phyloP scores from a whole-genome alignment of 2,888 invertebrate genomes.

The Schizaphis graminum region DNA sequence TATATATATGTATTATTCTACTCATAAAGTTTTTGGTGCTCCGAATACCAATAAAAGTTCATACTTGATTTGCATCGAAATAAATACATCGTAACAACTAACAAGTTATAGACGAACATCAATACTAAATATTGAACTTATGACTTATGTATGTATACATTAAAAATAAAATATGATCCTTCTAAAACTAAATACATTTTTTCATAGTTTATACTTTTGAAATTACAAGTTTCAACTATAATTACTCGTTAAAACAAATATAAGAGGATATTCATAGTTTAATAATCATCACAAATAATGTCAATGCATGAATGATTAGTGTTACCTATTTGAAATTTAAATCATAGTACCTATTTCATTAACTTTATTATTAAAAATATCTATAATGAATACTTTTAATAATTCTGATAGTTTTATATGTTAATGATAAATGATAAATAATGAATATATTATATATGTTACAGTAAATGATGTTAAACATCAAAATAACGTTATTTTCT shows the following conservation, averaged over 20 bases:
- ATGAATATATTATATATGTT: neutral
- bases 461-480: too few species aligned
- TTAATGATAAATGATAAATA: neutral
- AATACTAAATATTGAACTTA: neutral
- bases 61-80: conserved; percentile 20
- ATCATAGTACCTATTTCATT: neutral
- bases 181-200: neutral
- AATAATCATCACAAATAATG: neutral
- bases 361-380: neutral
- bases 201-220: neutral
- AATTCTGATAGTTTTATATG: neutral
- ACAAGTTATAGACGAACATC: neutral
- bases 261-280: neutral
- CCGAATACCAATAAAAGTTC: conserved; percentile 27
- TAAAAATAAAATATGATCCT: neutral
- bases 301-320: neutral
- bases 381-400: neutral
- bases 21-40: neutral
- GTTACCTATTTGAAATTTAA: neutral
- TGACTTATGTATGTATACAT: neutral
- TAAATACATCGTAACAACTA: neutral
- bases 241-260: neutral
- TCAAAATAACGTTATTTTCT: too few species aligned
- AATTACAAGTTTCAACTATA: neutral
- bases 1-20: neutral